Base-by-base conservation (phyloP, 1,140 invertebrate genomes). In the Yoshiicerus persimilis region DNA sequence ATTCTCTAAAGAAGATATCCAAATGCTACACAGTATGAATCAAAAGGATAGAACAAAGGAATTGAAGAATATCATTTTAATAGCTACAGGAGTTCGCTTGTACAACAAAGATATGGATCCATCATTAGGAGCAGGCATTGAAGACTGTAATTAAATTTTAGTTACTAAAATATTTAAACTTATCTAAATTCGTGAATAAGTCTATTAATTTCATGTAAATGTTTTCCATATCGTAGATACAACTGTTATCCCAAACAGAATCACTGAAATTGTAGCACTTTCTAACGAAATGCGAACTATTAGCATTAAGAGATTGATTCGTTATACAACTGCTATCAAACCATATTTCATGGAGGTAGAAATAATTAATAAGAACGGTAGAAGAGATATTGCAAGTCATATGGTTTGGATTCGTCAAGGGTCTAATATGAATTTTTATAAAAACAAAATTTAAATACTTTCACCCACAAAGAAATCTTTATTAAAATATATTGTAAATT, bases 361-460 rank as follows among this genome's bases (percentile, higher is more conserved):
- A 25, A 36, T 64, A 1, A n/a, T 70, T 20, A 66, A 75, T n/a
- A 66, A 38, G 20, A 77, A 62, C 13, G 87, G 84, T 8, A 75
- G 86, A 25, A 62, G 89, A 32, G 88, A 88, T 39, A 32, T 90
- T 25, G 30, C 83, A 9, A 34, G 36, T 16, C 86, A 87, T 6
- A 89, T 89, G 88, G 30, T 88, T 23, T 27, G 34, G 39, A 41
- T 88, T 34, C 77, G 88, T 39, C 87, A 88, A 62, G 89, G 84
- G 4, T n/a, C n/a, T n/a, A n/a, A n/a, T n/a, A n/a, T n/a, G n/a
- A n/a, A n/a, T n/a, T n/a, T n/a, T n/a, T n/a, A n/a, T n/a, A n/a
- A n/a, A n/a, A n/a, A n/a, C n/a, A n/a, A n/a, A n/a, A n/a, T n/a
- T n/a, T n/a, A n/a, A n/a, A n/a, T n/a, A n/a, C n/a, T n/a, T n/a